Evolutionary conservation across 1,140 invertebrate genomes (phyloP).

Genomic region (Cyclina sinensis): DNA sequence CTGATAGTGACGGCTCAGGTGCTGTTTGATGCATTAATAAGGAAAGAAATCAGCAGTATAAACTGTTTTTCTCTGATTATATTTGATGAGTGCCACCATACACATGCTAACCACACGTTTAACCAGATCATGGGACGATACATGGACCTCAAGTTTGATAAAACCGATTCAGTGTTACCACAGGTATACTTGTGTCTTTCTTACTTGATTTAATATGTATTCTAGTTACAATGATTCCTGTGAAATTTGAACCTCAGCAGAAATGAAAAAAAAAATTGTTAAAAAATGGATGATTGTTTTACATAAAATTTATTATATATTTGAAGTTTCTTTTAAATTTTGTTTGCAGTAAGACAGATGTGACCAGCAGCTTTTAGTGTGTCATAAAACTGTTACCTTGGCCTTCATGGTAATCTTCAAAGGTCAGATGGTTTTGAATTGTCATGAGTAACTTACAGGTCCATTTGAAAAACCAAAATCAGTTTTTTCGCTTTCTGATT

Average conservation of each 20-base stretch:
- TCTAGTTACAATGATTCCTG: too few species aligned
- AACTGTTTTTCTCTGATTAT: slow-evolving; percentile 77
- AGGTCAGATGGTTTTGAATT: too few species aligned
- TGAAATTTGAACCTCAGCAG: not conserved
- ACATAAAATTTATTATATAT: too few species aligned
- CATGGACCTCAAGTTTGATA: slow-evolving; percentile 73
- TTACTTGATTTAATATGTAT: not conserved
- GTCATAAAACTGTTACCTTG: too few species aligned
- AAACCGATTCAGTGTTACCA: slow-evolving; percentile 17
- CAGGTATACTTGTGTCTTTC: slow-evolving; percentile 34
- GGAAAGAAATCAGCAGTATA: slow-evolving; percentile 71
- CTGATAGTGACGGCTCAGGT: slow-evolving; percentile 84
- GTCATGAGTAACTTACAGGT: too few species aligned
- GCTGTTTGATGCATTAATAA: slow-evolving; percentile 76
- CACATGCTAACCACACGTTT: slow-evolving; percentile 81
- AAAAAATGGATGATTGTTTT: too few species aligned
- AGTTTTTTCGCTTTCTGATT: too few species aligned
- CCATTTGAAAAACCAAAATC: too few species aligned
- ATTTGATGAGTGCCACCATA: slow-evolving; percentile 85
- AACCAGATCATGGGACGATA: slow-evolving; percentile 81
- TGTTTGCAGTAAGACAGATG: too few species aligned
- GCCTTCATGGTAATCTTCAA: too few species aligned
- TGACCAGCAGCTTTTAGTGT: too few species aligned
- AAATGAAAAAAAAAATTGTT: too few species aligned
- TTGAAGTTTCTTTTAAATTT: not conserved